These are phyloP conservation scores for Pongo abelii DNA, from an alignment of 2,113 vertebrate species.

Conservation along the genomic window DNA sequence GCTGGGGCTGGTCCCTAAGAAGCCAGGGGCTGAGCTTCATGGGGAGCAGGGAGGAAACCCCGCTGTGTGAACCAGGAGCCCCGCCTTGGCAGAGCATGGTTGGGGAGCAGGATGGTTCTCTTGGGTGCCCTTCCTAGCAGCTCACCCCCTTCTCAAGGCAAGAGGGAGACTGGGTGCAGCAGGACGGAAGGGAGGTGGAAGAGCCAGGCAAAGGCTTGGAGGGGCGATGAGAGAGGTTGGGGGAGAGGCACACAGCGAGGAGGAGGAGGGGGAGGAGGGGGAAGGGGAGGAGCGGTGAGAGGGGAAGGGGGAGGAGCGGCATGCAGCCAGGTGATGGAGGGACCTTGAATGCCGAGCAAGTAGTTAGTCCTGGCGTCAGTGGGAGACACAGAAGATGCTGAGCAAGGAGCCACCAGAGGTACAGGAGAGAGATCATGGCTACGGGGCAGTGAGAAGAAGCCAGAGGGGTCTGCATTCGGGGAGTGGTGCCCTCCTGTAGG, in stretches of 20 bases:
- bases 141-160: not conserved
- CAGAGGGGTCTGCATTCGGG: accelerated
- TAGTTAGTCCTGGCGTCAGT: not conserved
- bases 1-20: not conserved
- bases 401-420: not conserved
- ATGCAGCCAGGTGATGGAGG: accelerated
- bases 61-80: not conserved
- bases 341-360: not conserved
- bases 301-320: too few species aligned
- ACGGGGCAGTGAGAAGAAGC: accelerated
- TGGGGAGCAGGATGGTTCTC: too few species aligned
- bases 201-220: not conserved
- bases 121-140: not conserved
- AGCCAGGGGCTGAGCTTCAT: not conserved
- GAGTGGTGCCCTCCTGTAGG: too few species aligned
- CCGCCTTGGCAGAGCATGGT: accelerated
- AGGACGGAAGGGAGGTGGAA: not conserved
- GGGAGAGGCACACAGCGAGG: not conserved
- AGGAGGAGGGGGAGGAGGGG: too few species aligned
- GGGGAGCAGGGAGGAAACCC: not conserved
- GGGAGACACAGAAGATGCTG: not conserved
- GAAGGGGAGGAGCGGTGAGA: too few species aligned
- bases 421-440: accelerated
- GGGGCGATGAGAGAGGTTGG: not conserved
- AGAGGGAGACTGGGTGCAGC: not conserved